Conservation (phyloP, 1,140 invertebrate species). For the Papilio polyxenes region DNA sequence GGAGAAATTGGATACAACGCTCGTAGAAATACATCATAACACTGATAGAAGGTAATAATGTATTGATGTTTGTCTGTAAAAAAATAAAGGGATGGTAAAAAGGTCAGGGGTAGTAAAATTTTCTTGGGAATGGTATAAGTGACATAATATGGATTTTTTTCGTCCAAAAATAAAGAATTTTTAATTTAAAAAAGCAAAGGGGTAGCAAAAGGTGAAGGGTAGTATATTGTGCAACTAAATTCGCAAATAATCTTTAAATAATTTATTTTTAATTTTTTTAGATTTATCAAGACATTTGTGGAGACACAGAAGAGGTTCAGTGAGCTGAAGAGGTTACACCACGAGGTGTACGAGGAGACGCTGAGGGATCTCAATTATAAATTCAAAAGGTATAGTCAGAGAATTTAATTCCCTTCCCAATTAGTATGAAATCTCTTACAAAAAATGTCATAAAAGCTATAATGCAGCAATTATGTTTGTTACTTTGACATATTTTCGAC, state of each 20-base stretch:
- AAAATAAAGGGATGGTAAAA: background rate
- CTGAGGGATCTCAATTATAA: conserved; percentile 27
- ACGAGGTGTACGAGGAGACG: conserved; percentile 39
- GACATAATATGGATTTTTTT: no score
- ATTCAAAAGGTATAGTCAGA: background rate
- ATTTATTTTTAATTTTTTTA: conserved; percentile 45
- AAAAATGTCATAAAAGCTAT: no score
- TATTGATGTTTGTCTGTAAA: no score
- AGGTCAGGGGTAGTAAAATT: no score
- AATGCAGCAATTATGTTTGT: no score
- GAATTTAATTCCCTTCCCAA: background rate
- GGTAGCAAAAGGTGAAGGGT: no score
- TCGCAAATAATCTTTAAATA: no score
- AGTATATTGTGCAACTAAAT: no score
- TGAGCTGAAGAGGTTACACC: conserved; percentile 42
- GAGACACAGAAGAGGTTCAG: conserved; percentile 46
- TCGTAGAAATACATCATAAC: conserved; percentile 57
- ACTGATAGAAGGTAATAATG: conserved; percentile 58
- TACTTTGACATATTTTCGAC: no score
- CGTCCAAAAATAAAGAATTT: no score
- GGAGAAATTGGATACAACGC: conserved; percentile 61
- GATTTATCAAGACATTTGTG: conserved; percentile 54
- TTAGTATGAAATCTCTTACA: background rate
- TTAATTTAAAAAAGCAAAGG: no score
- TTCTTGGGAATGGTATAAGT: no score